Percentiles rank a stretch among this genome's conserved stretches.
Conservation (phyloP, 2,888 invertebrate genomes). For the Chrysina gloriosa region DNA sequence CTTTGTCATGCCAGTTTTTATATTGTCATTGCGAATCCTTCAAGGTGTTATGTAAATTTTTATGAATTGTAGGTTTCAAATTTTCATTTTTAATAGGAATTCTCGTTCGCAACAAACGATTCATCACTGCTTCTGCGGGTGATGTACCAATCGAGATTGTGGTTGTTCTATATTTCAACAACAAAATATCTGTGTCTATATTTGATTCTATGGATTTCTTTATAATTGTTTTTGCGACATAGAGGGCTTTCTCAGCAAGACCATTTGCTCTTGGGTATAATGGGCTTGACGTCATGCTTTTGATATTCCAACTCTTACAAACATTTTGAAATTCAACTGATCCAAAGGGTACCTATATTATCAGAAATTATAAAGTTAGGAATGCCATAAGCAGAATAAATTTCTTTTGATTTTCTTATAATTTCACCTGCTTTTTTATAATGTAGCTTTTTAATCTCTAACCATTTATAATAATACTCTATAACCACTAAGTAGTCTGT, state of each 20-base stretch:
- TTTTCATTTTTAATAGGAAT: neutral
- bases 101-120: neutral
- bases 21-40: neutral
- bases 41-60: neutral
- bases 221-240: neutral
- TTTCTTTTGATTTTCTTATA: neutral
- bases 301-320: neutral
- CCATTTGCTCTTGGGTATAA: neutral
- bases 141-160: neutral
- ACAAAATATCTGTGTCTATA: neutral
- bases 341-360: conserved; percentile 3
- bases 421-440: neutral
- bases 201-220: neutral
- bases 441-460: conserved; percentile 19
- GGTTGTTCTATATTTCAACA: neutral
- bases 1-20: neutral
- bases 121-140: conserved; percentile 1
- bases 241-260: neutral
- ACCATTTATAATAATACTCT: conserved; percentile 25
- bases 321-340: conserved; percentile 13
- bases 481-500: too few relatives aligned
- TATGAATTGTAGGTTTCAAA: neutral
- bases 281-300: neutral
- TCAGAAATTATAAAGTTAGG: conserved; percentile 7
- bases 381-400: conserved; percentile 4